A percentile compares a stretch with the other conserved stretches of the same genome.
Evolutionary conservation across 2,113 vertebrate species (phyloP).

Genomic region (Hippocampus abdominalis): DNA sequence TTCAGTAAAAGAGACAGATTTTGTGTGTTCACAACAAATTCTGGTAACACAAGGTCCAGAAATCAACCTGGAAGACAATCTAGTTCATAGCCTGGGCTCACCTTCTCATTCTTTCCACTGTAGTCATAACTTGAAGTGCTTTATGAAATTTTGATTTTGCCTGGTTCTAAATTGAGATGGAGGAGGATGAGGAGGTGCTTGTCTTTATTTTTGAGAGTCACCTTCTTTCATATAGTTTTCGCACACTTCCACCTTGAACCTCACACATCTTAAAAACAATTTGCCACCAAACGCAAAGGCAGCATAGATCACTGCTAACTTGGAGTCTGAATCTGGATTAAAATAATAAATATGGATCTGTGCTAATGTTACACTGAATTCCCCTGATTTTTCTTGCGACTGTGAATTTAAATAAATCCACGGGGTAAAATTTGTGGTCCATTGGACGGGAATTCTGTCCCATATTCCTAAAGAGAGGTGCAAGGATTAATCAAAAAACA

Average conservation of each 20-base stretch:
- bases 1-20: not conserved
- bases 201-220: not conserved
- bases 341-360: slow-evolving; percentile 32
- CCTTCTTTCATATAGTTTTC: slow-evolving; percentile 11
- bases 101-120: slow-evolving; percentile 24
- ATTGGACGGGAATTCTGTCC: slow-evolving; percentile 7
- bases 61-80: slow-evolving; percentile 2
- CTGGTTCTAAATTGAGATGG: not conserved
- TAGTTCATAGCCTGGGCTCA: not conserved
- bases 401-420: slow-evolving; percentile 17
- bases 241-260: slow-evolving; percentile 18
- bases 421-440: slow-evolving; percentile 7
- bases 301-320: slow-evolving; percentile 24
- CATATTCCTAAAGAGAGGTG: no score
- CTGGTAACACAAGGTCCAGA: not conserved
- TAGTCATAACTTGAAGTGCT: slow-evolving; percentile 7
- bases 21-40: not conserved
- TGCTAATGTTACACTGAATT: slow-evolving; percentile 56
- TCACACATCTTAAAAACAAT: slow-evolving; percentile 20
- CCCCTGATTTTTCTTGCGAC: slow-evolving; percentile 40
- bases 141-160: not conserved
- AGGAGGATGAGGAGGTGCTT: not conserved
- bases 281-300: slow-evolving; percentile 17
- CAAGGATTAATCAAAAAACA: no score
- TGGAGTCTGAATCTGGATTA: slow-evolving; percentile 11